These are phyloP conservation scores for Eupeodes corollae DNA, from an alignment of 1,140 invertebrate genomes.

Conservation along the genomic window DNA sequence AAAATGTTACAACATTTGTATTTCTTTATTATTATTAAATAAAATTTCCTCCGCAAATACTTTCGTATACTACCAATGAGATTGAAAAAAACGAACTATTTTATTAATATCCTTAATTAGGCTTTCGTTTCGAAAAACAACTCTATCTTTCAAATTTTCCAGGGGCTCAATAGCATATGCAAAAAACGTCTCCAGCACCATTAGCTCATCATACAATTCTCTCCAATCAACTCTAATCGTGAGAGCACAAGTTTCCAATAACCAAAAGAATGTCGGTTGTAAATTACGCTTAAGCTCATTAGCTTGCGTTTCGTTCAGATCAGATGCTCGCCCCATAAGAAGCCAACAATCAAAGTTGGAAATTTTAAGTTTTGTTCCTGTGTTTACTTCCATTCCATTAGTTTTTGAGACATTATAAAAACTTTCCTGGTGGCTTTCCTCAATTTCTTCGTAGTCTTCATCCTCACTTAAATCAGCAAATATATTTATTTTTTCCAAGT, in stretches of 20 bases:
- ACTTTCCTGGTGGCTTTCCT: neutral
- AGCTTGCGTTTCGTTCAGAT: constrained; percentile 14
- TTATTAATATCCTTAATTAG: constrained; percentile 18
- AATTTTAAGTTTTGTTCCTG: constrained; percentile 4
- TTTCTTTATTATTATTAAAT: too few species aligned
- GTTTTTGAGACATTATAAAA: neutral
- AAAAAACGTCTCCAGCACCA: constrained; percentile 29
- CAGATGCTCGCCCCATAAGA: constrained; percentile 12
- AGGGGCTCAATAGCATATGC: constrained; percentile 22
- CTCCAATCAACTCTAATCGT: constrained; percentile 35
- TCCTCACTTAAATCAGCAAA: constrained; percentile 11
- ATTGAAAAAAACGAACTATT: constrained; percentile 3
- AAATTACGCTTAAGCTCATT: constrained; percentile 35
- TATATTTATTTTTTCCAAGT: constrained; percentile 6
- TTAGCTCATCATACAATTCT: constrained; percentile 40
- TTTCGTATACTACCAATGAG: too few species aligned
- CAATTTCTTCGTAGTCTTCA: constrained; percentile 3
- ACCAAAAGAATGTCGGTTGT: constrained; percentile 41
- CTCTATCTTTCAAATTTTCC: constrained; percentile 10
- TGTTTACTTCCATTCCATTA: neutral
- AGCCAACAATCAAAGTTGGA: constrained; percentile 36
- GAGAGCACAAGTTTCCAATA: constrained; percentile 41
- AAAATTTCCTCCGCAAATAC: too few species aligned
- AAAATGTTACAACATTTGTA: too few species aligned
- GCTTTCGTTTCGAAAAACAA: constrained; percentile 15